Conservation (phyloP, 2,797 vertebrate genomes). For the Falco columbarius region DNA sequence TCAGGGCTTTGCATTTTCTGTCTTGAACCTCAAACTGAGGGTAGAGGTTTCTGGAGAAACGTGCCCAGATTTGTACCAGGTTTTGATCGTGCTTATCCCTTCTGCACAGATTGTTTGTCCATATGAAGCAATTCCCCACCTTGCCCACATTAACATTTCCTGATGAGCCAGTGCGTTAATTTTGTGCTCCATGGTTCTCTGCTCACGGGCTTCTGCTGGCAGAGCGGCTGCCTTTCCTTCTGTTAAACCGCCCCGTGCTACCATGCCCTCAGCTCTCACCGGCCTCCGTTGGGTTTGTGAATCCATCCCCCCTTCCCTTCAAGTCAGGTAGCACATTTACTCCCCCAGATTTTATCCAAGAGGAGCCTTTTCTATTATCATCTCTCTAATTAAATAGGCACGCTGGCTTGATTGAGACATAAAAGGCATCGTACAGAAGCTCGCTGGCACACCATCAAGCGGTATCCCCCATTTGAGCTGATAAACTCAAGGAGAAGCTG, state of each 20-base stretch:
- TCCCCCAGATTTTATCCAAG: slow-evolving; percentile 28
- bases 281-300: background rate
- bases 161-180: slow-evolving; percentile 74
- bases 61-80: slow-evolving; percentile 41
- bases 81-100: slow-evolving; percentile 26
- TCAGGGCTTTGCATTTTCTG: background rate
- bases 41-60: slow-evolving; percentile 31
- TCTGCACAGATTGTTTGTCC: slow-evolving; percentile 62
- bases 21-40: slow-evolving; percentile 14
- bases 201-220: slow-evolving; percentile 61
- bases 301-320: background rate
- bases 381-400: slow-evolving; percentile 46
- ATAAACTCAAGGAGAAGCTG: slow-evolving; percentile 71
- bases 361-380: slow-evolving; percentile 33
- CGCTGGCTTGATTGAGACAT: slow-evolving; percentile 14
- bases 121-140: slow-evolving; percentile 61
- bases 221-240: slow-evolving; percentile 53
- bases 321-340: background rate
- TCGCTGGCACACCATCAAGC: slow-evolving; percentile 55
- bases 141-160: slow-evolving; percentile 68
- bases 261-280: slow-evolving; percentile 2
- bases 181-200: slow-evolving; percentile 68
- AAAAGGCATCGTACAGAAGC: slow-evolving; percentile 37
- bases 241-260: background rate
- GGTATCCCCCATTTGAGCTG: slow-evolving; percentile 26